A percentile compares a stretch with the other conserved stretches of the same genome.
Evolutionary conservation across 2,888 invertebrate genomes (phyloP).

Genomic region (Harpalus rubripes): DNA sequence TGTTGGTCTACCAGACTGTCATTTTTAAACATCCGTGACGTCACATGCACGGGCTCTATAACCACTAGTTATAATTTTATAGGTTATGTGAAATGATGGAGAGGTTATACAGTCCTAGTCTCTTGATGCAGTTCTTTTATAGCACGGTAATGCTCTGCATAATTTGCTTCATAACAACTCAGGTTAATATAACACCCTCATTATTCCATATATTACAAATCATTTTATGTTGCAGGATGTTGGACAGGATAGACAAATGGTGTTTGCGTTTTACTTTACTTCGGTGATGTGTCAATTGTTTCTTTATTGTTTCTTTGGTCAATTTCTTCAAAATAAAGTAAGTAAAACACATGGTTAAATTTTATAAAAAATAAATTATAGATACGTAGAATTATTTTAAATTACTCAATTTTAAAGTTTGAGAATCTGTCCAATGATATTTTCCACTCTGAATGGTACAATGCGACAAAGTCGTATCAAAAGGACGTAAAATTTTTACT

Average conservation of each 20-base stretch:
- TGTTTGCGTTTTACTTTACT: neutral
- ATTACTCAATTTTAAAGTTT: neutral
- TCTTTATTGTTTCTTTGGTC: neutral
- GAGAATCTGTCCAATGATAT: neutral
- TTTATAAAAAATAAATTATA: too few relatives aligned
- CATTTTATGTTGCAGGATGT: neutral
- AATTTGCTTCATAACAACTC: neutral
- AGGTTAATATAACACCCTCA: too few relatives aligned
- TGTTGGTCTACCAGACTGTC: too few relatives aligned
- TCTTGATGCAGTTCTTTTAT: constrained; percentile 27
- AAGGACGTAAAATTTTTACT: constrained; percentile 27
- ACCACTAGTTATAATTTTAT: neutral
- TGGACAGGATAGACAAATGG: neutral
- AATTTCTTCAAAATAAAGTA: constrained; percentile 1
- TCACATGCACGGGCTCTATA: too few relatives aligned
- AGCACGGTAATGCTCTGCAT: constrained; percentile 16
- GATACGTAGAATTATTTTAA: neutral
- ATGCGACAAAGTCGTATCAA: constrained; percentile 27
- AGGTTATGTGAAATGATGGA: constrained; percentile 30
- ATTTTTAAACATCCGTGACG: too few relatives aligned
- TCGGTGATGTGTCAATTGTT: neutral
- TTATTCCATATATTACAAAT: neutral
- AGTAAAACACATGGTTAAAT: neutral
- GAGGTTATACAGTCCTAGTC: constrained; percentile 17
- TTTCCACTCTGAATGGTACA: constrained; percentile 18